Conservation (phyloP, 1,140 invertebrate genomes). For the Magallana gigas region DNA sequence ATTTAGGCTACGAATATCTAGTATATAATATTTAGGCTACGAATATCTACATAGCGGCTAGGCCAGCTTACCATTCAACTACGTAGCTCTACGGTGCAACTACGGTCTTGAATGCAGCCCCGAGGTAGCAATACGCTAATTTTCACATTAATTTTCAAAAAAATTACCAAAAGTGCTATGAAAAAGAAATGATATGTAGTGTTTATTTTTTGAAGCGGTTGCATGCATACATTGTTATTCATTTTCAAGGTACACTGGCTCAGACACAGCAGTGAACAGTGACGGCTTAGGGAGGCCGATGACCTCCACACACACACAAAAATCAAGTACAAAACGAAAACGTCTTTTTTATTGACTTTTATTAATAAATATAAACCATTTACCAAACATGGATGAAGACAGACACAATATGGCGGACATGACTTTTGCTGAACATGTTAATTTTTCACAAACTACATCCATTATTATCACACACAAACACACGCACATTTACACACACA, state of each 20-base stretch:
- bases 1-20: too few relatives aligned
- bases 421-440: neutral
- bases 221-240: neutral
- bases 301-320: neutral
- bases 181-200: neutral
- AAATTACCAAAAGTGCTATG: neutral
- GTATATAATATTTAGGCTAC: too few relatives aligned
- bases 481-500: neutral
- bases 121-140: neutral
- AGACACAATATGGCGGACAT: neutral
- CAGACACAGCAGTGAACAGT: too few relatives aligned
- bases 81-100: too few relatives aligned
- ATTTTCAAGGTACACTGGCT: too few relatives aligned
- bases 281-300: neutral
- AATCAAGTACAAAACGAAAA: neutral
- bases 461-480: neutral
- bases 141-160: neutral
- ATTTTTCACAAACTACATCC: neutral
- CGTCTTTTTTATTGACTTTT: neutral
- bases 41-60: too few relatives aligned
- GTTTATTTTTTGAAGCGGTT: neutral
- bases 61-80: too few relatives aligned
- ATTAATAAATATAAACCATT: conserved; percentile 38
- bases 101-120: too few relatives aligned
- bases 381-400: conserved; percentile 13